Conservation (phyloP, 2,113 vertebrate species). For the Chunga burmeisteri region DNA sequence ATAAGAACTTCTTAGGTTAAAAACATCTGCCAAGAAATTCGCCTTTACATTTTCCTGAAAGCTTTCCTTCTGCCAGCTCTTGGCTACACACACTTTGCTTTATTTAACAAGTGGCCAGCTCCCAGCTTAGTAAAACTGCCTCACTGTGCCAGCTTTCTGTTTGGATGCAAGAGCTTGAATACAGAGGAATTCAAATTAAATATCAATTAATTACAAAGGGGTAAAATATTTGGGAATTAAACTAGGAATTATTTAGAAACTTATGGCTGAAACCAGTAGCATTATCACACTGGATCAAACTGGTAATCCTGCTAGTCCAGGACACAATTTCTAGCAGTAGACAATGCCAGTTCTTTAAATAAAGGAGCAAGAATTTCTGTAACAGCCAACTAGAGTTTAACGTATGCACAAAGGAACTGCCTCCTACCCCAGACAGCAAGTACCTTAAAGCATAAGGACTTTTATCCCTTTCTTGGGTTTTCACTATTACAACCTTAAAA, state of each 20-base stretch:
- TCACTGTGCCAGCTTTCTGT: neutral
- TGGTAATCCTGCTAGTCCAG: neutral
- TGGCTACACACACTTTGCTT: neutral
- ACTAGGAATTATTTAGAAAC: neutral
- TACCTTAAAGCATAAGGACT: neutral
- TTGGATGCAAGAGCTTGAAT: neutral
- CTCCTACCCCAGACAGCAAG: neutral
- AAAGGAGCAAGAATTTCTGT: neutral
- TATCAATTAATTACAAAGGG: constrained; percentile 40
- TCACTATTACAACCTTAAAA: neutral
- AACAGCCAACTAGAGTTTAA: neutral
- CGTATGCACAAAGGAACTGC: rapidly evolving
- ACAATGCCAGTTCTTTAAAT: neutral
- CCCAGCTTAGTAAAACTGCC: neutral
- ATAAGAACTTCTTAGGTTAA: neutral
- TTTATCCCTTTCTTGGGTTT: rapidly evolving
- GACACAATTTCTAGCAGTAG: neutral
- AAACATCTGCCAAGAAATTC: constrained; percentile 8
- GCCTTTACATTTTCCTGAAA: constrained; percentile 11
- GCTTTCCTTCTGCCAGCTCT: neutral
- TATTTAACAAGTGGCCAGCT: constrained; percentile 48
- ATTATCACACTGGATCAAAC: neutral
- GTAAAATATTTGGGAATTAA: constrained; percentile 41
- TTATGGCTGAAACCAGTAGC: neutral
- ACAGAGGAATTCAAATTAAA: constrained; percentile 37